Percentiles rank a stretch among this genome's conserved stretches.
phyloP scores from a whole-genome alignment of 2,113 vertebrate genomes.

The Prionailurus viverrinus region DNA sequence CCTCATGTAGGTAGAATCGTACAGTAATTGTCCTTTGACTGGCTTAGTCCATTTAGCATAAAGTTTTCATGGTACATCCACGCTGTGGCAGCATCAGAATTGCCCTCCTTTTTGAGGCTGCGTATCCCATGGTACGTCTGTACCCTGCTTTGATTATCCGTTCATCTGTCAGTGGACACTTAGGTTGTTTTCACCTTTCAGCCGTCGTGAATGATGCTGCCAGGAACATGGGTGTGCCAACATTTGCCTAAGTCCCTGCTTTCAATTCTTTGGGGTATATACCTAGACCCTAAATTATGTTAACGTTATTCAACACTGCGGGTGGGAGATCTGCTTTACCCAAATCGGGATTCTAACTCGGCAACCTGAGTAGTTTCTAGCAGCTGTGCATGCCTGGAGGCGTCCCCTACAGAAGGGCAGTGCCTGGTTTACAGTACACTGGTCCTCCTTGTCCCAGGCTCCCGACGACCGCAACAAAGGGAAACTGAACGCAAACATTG shows the following conservation, averaged over 20 bases:
- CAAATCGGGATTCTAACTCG: not conserved
- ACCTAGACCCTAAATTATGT: not conserved
- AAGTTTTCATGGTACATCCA: not conserved
- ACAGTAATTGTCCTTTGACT: not conserved
- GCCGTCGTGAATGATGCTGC: not conserved
- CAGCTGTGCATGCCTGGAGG: fast-evolving
- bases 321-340: not conserved
- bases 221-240: not conserved
- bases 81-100: not conserved
- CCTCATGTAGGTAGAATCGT: not conserved
- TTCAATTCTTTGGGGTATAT: not conserved
- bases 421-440: fast-evolving
- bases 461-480: not conserved
- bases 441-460: not conserved
- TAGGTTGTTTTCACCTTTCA: not conserved
- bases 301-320: not conserved
- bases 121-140: fast-evolving
- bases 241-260: not conserved
- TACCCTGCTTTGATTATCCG: not conserved
- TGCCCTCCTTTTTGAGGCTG: not conserved
- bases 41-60: not conserved
- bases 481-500: not conserved
- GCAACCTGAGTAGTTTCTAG: not conserved
- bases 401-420: not conserved
- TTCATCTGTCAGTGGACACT: no score